Evolutionary conservation across 2,113 vertebrate genomes (phyloP).

Genomic region (Callocephalon fimbriatum): DNA sequence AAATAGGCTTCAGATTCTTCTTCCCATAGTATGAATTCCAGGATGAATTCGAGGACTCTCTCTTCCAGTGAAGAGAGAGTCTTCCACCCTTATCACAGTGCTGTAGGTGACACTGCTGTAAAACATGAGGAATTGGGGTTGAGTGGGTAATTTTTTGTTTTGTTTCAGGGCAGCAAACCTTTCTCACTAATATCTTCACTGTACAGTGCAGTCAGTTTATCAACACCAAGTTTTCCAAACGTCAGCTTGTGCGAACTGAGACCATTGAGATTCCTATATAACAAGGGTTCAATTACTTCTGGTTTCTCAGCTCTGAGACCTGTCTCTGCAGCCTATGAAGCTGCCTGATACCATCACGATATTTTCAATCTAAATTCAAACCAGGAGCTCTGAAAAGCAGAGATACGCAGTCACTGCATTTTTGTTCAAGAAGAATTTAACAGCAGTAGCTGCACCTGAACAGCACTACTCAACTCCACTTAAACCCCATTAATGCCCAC

Average conservation of each 20-base stretch:
- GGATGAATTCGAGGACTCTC: neutral
- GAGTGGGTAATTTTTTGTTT: rapidly evolving
- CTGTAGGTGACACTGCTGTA: neutral
- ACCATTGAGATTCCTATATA: neutral
- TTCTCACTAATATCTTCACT: neutral
- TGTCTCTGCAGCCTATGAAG: neutral
- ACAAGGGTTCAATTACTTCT: neutral
- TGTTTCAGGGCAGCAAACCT: neutral
- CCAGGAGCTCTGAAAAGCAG: neutral
- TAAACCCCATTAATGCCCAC: neutral
- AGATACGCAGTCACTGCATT: rapidly evolving
- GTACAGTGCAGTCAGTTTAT: neutral
- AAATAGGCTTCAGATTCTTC: neutral
- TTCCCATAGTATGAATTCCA: neutral
- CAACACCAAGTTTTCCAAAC: neutral
- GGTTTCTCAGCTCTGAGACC: neutral
- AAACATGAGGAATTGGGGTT: neutral
- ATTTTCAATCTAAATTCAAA: neutral
- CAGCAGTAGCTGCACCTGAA: neutral
- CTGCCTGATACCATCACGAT: neutral
- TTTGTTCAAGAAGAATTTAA: neutral
- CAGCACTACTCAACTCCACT: neutral
- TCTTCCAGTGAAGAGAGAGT: neutral
- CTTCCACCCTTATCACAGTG: neutral
- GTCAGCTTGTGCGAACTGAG: neutral